Conservation (phyloP, 2,113 vertebrate species). For the Anoura caudifer region DNA sequence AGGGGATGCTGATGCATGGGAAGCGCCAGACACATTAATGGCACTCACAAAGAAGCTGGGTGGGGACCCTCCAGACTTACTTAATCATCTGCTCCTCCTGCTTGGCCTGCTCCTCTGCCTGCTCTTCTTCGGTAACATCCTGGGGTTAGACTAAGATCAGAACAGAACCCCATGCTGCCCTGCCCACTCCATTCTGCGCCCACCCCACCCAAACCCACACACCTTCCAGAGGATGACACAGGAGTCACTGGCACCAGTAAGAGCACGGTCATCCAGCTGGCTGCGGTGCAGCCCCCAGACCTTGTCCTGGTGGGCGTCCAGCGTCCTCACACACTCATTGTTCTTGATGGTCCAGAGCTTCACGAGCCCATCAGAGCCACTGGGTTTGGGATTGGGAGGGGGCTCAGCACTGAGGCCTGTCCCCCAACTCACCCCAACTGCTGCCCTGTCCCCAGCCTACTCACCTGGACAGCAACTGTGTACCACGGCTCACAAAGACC, state of each 20-base stretch:
- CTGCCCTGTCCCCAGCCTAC: neutral
- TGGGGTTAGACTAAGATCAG: slow-evolving; percentile 62
- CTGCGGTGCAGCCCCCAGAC: slow-evolving; percentile 94
- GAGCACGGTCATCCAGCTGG: slow-evolving; percentile 85
- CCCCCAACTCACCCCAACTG: accelerated
- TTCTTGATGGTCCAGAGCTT: slow-evolving; percentile 99
- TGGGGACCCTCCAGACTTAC: slow-evolving; percentile 59
- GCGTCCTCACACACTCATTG: slow-evolving; percentile 93
- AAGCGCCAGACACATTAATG: neutral
- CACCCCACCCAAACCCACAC: neutral
- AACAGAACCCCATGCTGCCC: neutral
- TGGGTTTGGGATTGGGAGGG: slow-evolving; percentile 63
- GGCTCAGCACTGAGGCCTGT: neutral
- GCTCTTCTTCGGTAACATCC: slow-evolving; percentile 94
- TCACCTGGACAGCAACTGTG: slow-evolving; percentile 94
- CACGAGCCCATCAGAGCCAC: slow-evolving; percentile 93
- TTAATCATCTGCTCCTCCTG: slow-evolving; percentile 92
- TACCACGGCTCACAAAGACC: slow-evolving; percentile 92
- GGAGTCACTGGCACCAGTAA: slow-evolving; percentile 92
- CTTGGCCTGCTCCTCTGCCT: slow-evolving; percentile 91
- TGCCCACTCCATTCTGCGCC: accelerated
- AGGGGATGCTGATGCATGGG: accelerated
- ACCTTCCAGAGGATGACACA: slow-evolving; percentile 92
- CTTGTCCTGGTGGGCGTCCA: slow-evolving; percentile 95
- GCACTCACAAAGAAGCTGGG: neutral